Percentiles rank a stretch among this genome's conserved stretches.
phyloP scores from a whole-genome alignment of 1,140 invertebrate species.

The Monochamus saltuarius region DNA sequence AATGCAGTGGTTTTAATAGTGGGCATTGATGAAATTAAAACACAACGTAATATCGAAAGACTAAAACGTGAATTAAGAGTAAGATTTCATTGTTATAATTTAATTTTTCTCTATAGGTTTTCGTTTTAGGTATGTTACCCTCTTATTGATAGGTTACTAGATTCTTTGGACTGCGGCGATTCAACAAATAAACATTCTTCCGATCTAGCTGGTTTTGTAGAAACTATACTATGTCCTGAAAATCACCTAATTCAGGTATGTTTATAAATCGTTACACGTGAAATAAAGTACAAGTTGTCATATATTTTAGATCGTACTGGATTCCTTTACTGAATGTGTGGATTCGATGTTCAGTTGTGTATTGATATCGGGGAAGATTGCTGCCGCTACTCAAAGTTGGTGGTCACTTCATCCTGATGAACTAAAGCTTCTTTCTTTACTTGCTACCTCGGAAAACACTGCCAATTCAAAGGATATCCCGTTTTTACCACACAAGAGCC shows the following conservation, averaged over 20 bases:
- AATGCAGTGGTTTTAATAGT: conserved; percentile 74
- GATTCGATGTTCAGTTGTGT: conserved; percentile 79
- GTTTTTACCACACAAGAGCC: conserved; percentile 80
- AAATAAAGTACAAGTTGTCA: conserved; percentile 10
- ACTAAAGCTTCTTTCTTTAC: conserved; percentile 69
- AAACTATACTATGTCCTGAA: conserved; percentile 69
- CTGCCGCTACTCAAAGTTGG: conserved; percentile 78
- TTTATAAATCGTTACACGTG: conserved; percentile 11
- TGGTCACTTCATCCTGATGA: conserved; percentile 72
- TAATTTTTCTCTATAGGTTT: conserved; percentile 9
- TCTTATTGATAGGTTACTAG: conserved; percentile 71
- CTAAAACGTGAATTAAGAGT: conserved; percentile 76
- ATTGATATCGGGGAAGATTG: conserved; percentile 71
- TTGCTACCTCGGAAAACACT: conserved; percentile 64
- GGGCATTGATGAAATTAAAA: conserved; percentile 74
- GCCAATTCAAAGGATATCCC: conserved; percentile 73
- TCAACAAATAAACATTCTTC: conserved; percentile 58
- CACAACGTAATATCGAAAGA: conserved; percentile 73
- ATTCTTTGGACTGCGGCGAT: conserved; percentile 68
- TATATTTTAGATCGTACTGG: conserved; percentile 68
- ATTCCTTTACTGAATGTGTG: conserved; percentile 72
- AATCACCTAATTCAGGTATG: conserved; percentile 70
- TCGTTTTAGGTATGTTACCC: conserved; percentile 64
- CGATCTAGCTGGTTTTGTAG: conserved; percentile 63
- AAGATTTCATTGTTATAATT: conserved; percentile 15